phyloP scores from a whole-genome alignment of 2,888 invertebrate genomes.

The Oegoconia quadripuncta region DNA sequence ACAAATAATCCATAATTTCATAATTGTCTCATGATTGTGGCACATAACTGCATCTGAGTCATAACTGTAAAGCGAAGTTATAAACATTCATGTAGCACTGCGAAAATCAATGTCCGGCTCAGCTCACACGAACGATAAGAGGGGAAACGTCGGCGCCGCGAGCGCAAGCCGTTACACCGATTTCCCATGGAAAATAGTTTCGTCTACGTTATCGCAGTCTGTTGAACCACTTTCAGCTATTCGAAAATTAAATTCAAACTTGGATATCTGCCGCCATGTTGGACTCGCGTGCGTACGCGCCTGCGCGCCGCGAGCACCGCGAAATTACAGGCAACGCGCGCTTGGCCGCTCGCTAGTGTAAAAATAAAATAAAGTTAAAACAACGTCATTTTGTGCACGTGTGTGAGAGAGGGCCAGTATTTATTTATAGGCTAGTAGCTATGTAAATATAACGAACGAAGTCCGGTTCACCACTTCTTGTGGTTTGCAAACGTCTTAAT shows the following conservation, averaged over 20 bases:
- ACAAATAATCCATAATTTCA: constrained; percentile 57
- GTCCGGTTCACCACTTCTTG: constrained; percentile 60
- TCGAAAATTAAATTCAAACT: constrained; percentile 46
- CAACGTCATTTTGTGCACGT: constrained; percentile 75
- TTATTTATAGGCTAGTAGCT: constrained; percentile 79
- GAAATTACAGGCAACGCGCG: constrained; percentile 72
- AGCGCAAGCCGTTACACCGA: constrained; percentile 36
- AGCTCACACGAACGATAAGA: constrained; percentile 42
- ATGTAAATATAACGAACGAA: constrained; percentile 71
- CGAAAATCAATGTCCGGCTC: constrained; percentile 46
- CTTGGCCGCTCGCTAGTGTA: constrained; percentile 66
- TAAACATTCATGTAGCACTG: constrained; percentile 55
- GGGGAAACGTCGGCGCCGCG: constrained; percentile 28
- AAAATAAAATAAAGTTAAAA: constrained; percentile 79
- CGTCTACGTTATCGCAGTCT: constrained; percentile 41
- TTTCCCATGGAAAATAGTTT: constrained; percentile 41
- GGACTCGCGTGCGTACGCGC: constrained; percentile 70
- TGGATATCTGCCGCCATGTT: constrained; percentile 65
- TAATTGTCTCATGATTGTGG: constrained; percentile 44
- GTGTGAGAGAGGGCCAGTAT: constrained; percentile 73
- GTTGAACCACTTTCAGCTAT: constrained; percentile 37
- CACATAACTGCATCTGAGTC: constrained; percentile 53
- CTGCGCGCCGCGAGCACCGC: constrained; percentile 75
- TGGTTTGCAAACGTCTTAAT: constrained; percentile 76
- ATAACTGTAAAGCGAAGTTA: constrained; percentile 54